A percentile compares a stretch with the other conserved stretches of the same genome.
These are phyloP conservation scores for Triplophysa tibetana DNA, from an alignment of 2,113 vertebrate genomes.

Conservation along the genomic window DNA sequence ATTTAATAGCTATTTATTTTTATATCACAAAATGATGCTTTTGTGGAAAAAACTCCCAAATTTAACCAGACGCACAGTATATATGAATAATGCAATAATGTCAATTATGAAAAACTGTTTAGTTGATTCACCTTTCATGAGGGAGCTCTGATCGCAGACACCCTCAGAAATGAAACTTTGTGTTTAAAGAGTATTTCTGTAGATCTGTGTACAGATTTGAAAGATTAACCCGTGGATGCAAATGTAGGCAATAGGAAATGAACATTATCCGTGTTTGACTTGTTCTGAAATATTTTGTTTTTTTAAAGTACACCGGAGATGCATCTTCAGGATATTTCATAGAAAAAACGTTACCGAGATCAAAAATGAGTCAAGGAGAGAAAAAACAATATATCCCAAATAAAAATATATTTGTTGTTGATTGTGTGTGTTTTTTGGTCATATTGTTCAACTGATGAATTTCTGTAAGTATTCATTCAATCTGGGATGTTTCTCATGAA, in stretches of 20 bases:
- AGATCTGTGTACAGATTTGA: constrained; percentile 64
- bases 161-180: constrained; percentile 69
- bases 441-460: neutral
- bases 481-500: no score
- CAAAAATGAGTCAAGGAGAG: no score
- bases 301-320: neutral
- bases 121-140: constrained; percentile 57
- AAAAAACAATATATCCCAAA: no score
- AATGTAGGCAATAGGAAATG: constrained; percentile 73
- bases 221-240: constrained; percentile 51
- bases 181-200: constrained; percentile 69
- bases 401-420: neutral
- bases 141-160: constrained; percentile 51
- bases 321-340: neutral
- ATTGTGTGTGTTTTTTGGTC: neutral
- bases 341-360: neutral
- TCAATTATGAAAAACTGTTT: constrained; percentile 26
- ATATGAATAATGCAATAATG: constrained; percentile 70
- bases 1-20: constrained; percentile 63
- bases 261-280: constrained; percentile 53
- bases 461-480: neutral
- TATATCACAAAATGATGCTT: constrained; percentile 58
- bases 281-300: constrained; percentile 15
- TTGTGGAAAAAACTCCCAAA: constrained; percentile 41
- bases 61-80: constrained; percentile 50